Evolutionary conservation across 2,797 vertebrate genomes (phyloP), one percentile per base, ranked within the genome.

Genomic region (Selene dorsalis): DNA sequence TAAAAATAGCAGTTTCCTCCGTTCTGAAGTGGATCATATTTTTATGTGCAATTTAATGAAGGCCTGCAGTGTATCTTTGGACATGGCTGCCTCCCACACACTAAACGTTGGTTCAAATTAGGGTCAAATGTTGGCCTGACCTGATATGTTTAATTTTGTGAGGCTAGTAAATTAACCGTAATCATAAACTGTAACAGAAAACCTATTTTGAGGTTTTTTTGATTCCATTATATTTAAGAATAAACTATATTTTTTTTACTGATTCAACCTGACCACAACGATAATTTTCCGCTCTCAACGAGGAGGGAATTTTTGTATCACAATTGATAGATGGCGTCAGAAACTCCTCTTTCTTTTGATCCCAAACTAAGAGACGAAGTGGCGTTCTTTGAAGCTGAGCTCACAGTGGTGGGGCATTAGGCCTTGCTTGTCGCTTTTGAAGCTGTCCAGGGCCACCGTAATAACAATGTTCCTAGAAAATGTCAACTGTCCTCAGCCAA

Each of bases 381-480:
- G 20, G 50, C 45, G 50, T 61, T 80, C 85, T 89, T 90, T 90
- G 88, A 90, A 89, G 87, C 60, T 56, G 13, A 18, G 67, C 78
- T 39, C 59, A 47, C 67, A 74, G 66, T 68, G 80, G 72, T 17
- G 0, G 60, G 69, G 79, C 70, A 62, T 84, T 73, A 76, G 58
- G 64, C 57, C 53, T 52, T 7, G 22, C 68, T 84, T 82, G 87
- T 82, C 24, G 24, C 79, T 75, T 89, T 81, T 88, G 90, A 91
- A 87, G 79, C 84, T 85, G 70, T 79, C 75, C 87, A 89, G 77
- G 38, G 39, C 77, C 80, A 81, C 79, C 69, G 26, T 94, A 95
- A 94, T 92, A 93, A 95, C 90, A 94, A 88, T 76, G 87, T 93
- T 91, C 88, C 87, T 26, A 77, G 89, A 92, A 93, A 94, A 92